A percentile compares a stretch with the other conserved stretches of the same genome.
These are phyloP conservation scores for Drosophila repleta DNA, from an alignment of 1,140 invertebrate species.

Conservation along the genomic window DNA sequence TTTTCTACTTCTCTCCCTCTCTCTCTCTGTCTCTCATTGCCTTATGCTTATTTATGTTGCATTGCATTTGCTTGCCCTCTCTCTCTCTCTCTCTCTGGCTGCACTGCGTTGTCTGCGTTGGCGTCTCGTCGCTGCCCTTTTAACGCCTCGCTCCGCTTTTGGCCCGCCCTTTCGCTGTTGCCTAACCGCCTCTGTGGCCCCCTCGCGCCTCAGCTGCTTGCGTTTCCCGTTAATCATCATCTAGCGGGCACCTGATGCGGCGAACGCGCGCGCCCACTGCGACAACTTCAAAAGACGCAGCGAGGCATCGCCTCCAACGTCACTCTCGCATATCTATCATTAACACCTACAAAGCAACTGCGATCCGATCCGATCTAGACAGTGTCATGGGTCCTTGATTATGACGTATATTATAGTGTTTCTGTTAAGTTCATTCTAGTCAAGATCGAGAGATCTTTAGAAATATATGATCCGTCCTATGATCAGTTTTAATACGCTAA, in stretches of 20 bases:
- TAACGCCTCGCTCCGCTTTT: slow-evolving; percentile 19
- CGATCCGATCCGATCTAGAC: not conserved
- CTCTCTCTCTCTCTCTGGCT: not conserved
- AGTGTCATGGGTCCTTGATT: not conserved
- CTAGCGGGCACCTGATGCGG: slow-evolving; percentile 35
- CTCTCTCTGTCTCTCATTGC: slow-evolving; percentile 40
- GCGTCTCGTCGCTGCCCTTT: slow-evolving; percentile 78
- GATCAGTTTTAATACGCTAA: too few relatives aligned
- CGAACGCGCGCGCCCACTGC: not conserved
- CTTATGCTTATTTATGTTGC: slow-evolving; percentile 77
- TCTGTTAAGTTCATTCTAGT: not conserved
- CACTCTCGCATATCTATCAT: slow-evolving; percentile 18
- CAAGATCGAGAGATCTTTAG: not conserved
- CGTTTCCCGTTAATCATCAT: slow-evolving; percentile 33
- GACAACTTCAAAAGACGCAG: slow-evolving; percentile 44
- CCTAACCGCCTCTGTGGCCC: not conserved
- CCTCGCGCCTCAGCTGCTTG: slow-evolving; percentile 29
- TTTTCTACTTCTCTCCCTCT: not conserved
- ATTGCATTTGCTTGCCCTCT: slow-evolving; percentile 44
- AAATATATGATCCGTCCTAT: too few relatives aligned
- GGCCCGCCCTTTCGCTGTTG: slow-evolving; percentile 22
- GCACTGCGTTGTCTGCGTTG: slow-evolving; percentile 53
- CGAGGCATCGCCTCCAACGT: not conserved
- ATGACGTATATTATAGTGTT: not conserved
- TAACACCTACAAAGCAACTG: slow-evolving; percentile 18